A percentile compares a stretch with the other conserved stretches of the same genome.
phyloP scores from a whole-genome alignment of 2,797 vertebrate species.

The Ispidina picta region DNA sequence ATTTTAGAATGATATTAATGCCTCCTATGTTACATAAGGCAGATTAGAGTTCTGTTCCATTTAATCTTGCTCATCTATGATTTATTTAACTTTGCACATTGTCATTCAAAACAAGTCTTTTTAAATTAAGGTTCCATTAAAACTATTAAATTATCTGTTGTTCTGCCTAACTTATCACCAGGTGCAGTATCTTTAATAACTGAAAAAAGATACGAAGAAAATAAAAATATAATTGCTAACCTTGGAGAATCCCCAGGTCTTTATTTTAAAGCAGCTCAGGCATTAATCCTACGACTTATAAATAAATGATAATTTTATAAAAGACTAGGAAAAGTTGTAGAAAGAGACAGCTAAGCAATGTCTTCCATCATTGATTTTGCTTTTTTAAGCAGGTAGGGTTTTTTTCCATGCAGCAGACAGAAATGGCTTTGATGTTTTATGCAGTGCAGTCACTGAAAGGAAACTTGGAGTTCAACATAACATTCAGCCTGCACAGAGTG shows the following conservation, averaged over 20 bases:
- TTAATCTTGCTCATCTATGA: conserved; percentile 48
- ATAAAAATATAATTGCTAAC: conserved; percentile 2
- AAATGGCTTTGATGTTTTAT: conserved; percentile 35
- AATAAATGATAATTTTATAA: not conserved
- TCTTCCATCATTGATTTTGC: not conserved
- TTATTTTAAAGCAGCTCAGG: conserved; percentile 23
- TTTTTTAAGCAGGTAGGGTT: not conserved
- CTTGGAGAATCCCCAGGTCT: not conserved
- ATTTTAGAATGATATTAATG: conserved; percentile 32
- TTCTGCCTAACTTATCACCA: conserved; percentile 7
- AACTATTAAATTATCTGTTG: conserved; percentile 40
- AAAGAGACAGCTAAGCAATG: conserved; percentile 26
- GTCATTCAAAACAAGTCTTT: conserved; percentile 49
- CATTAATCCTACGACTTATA: conserved; percentile 26
- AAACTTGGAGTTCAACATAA: not conserved
- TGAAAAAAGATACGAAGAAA: conserved; percentile 29
- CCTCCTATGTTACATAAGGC: conserved; percentile 2
- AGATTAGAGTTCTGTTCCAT: conserved; percentile 48
- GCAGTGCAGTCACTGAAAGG: not conserved
- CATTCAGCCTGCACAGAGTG: not conserved
- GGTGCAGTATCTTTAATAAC: conserved; percentile 27
- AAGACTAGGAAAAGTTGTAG: not conserved
- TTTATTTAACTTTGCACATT: conserved; percentile 51
- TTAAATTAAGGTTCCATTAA: conserved; percentile 57
- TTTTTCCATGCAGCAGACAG: not conserved